Conservation (phyloP, 1,140 invertebrate species). For the Macrobrachium nipponense region DNA sequence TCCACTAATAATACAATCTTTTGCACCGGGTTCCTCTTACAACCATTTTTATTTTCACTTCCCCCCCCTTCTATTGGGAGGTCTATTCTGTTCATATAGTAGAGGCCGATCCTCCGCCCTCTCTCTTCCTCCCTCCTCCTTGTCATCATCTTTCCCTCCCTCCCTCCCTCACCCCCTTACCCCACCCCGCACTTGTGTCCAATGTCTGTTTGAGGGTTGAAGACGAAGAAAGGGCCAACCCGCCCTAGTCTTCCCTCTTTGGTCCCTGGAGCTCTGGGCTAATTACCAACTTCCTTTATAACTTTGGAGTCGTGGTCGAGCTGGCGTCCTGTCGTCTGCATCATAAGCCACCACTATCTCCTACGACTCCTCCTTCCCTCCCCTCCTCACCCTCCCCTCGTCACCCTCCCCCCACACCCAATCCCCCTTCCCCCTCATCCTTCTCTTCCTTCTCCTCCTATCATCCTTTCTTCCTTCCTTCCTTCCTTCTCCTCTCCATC, state of each 20-base stretch:
- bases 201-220: too few species aligned
- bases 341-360: slow-evolving; percentile 8
- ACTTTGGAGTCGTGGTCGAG: slow-evolving; percentile 22
- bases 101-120: neutral
- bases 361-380: neutral
- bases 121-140: neutral
- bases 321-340: slow-evolving; percentile 18
- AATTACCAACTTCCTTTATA: slow-evolving; percentile 27
- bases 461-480: too few species aligned
- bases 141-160: neutral
- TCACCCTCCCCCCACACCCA: neutral
- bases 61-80: slow-evolving; percentile 4
- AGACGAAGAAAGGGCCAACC: too few species aligned
- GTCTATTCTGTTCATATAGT: too few species aligned
- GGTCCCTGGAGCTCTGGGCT: slow-evolving; percentile 21
- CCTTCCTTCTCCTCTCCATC: neutral
- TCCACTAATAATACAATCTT: neutral
- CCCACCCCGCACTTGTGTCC: neutral
- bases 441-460: too few species aligned
- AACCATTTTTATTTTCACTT: neutral
- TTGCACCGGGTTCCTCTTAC: neutral
- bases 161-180: neutral
- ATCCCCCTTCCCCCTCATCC: neutral
- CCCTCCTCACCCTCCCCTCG: neutral
- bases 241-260: too few species aligned